phyloP scores from a whole-genome alignment of 2,888 invertebrate genomes.

The Drosophila dives region DNA sequence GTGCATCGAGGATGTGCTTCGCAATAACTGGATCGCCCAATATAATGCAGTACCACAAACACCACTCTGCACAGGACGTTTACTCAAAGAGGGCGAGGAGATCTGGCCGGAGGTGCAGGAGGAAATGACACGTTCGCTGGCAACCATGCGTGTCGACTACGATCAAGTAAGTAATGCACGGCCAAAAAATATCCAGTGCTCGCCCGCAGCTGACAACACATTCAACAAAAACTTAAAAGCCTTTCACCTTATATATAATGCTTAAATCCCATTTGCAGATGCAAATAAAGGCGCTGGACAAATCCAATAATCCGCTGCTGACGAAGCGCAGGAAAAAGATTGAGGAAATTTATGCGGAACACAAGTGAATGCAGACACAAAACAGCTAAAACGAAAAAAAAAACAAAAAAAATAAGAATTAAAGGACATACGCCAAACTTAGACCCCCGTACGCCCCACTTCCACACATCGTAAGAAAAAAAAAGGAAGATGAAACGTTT shows the following conservation, averaged over 20 bases:
- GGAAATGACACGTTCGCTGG: conserved; percentile 98
- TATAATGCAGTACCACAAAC: conserved; percentile 97
- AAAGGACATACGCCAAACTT: conserved; percentile 43
- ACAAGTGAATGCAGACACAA: conserved; percentile 39
- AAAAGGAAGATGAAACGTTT: conserved; percentile 12
- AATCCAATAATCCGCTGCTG: conserved; percentile 96
- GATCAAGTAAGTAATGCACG: conserved; percentile 88
- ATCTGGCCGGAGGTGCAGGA: conserved; percentile 99
- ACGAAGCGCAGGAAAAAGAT: conserved; percentile 91
- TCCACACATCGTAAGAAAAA: neutral
- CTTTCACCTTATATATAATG: neutral
- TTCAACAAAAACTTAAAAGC: neutral
- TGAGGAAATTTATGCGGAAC: conserved; percentile 69
- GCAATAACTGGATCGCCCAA: conserved; percentile 93
- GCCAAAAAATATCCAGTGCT: neutral
- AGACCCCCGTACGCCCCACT: conserved; percentile 10
- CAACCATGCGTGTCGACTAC: conserved; percentile 99
- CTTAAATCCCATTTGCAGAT: conserved; percentile 86
- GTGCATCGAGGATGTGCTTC: conserved; percentile 95
- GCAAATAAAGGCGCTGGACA: conserved; percentile 96
- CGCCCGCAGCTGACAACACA: neutral
- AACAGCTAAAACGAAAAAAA: conserved; percentile 9
- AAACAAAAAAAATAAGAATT: conserved; percentile 13
- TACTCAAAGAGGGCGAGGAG: conserved; percentile 95
- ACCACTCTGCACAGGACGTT: conserved; percentile 95